These are phyloP conservation scores for Cariama cristata DNA, from an alignment of 2,113 vertebrate species.

Conservation along the genomic window DNA sequence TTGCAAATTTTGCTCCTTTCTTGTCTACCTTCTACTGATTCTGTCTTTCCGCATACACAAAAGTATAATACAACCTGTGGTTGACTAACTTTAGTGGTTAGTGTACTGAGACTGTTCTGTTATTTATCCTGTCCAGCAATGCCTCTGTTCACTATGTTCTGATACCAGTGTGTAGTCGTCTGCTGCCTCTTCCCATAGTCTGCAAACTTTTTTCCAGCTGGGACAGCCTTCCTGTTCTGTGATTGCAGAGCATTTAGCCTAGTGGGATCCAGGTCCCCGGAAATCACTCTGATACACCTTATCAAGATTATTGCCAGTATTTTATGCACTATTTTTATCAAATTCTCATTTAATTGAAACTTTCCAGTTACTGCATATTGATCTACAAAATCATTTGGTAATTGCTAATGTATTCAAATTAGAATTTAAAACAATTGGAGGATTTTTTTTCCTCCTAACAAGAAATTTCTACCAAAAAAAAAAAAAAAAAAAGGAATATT, in stretches of 20 bases:
- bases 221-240: background rate
- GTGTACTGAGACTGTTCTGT: background rate
- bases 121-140: background rate
- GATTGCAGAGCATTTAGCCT: background rate
- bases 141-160: background rate
- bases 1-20: background rate
- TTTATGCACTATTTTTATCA: background rate
- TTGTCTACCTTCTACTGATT: background rate
- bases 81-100: background rate
- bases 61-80: accelerated
- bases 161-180: background rate
- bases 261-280: background rate
- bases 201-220: background rate
- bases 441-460: background rate
- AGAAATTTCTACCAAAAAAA: background rate
- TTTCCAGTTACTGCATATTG: background rate
- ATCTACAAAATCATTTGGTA: background rate
- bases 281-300: background rate
- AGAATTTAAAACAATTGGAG: background rate
- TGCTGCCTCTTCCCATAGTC: background rate
- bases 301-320: background rate
- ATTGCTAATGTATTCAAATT: background rate
- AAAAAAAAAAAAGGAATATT: background rate
- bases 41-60: background rate
- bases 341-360: background rate